Evolutionary conservation across 2,797 vertebrate species (phyloP), one percentile per base, ranked within the genome.

Genomic region (Aldrovandia affinis): DNA sequence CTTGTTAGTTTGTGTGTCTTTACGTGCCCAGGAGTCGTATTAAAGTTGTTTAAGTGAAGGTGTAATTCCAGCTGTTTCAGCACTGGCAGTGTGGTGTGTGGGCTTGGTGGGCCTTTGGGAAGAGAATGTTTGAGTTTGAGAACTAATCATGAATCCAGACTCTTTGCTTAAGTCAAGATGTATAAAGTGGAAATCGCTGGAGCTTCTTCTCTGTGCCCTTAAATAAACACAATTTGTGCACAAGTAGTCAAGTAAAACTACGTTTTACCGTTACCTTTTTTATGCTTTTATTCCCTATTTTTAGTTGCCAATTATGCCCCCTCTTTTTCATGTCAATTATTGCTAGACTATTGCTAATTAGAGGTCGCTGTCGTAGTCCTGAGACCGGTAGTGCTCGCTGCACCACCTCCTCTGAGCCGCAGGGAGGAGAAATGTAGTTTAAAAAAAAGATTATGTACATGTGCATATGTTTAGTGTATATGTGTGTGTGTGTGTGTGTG

Each of bases 211-310:
- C 79, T 80, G 52, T 39, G 55, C 65, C 39, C 68, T 80, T 39
- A 84, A 81, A 73, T 84, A 73, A 84, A 85, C 39, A 33, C 33
- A 54, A 30, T 39, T 18, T 14, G 50, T 65, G 81, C 50, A 80
- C 22, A 59, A 20, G 22, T 54, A 59, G 79, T 80, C 28, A 39
- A 80, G 79, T 36, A 57, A 80, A 80, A 7, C 54, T 20, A 18
- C 7, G 6, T 15, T 50, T 80, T 20, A 1, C 59, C 25, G n/a
- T 80, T 20, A 0, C 36, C 22, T 52, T 36, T 9, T 47, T 78
- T 25, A 7, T 80, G 39, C 33, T 44, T 80, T 59, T 30, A n/a
- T n/a, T n/a, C n/a, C n/a, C n/a, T n/a, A n/a, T n/a, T n/a, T n/a
- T n/a, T n/a, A n/a, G n/a, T n/a, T n/a, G n/a, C n/a, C n/a, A n/a